Conservation (phyloP, 2,888 invertebrate species). For the Micoletzkya japonica region DNA sequence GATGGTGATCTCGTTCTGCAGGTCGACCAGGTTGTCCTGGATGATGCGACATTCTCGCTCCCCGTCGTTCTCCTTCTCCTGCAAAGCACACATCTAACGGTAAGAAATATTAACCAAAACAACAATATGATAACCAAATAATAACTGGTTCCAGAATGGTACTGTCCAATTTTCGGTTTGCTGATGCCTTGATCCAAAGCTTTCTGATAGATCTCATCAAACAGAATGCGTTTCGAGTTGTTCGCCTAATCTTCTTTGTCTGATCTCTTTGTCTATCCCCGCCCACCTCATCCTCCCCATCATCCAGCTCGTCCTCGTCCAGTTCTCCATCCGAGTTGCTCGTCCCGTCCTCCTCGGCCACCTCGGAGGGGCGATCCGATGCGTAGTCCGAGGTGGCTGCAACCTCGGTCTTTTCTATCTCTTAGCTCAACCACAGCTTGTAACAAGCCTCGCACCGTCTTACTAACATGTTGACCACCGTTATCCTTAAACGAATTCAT, state of each 20-base stretch:
- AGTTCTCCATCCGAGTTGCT: conserved; percentile 36
- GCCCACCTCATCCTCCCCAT: conserved; percentile 29
- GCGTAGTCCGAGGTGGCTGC: conserved; percentile 44
- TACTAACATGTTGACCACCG: no score
- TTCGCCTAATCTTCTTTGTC: neutral
- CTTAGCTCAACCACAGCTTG: no score
- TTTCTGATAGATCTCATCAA: no score
- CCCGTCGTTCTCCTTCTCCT: conserved; percentile 17
- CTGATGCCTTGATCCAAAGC: no score
- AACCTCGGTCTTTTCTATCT: neutral
- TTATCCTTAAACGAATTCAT: no score
- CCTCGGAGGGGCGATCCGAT: conserved; percentile 31
- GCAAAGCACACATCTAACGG: neutral
- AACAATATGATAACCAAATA: no score
- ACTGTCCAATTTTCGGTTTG: no score
- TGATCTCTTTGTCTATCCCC: conserved; percentile 40
- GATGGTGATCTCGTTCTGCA: conserved; percentile 90
- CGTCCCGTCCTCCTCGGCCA: conserved; percentile 55
- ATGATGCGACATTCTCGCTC: conserved; percentile 29
- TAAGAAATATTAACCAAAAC: neutral
- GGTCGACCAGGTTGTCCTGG: conserved; percentile 80
- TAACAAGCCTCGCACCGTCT: no score
- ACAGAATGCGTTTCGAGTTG: neutral
- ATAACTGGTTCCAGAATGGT: no score
- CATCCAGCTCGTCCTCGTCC: conserved; percentile 30